A percentile compares a stretch with the other conserved stretches of the same genome.
phyloP scores from a whole-genome alignment of 2,888 invertebrate species.

The Labia minor region DNA sequence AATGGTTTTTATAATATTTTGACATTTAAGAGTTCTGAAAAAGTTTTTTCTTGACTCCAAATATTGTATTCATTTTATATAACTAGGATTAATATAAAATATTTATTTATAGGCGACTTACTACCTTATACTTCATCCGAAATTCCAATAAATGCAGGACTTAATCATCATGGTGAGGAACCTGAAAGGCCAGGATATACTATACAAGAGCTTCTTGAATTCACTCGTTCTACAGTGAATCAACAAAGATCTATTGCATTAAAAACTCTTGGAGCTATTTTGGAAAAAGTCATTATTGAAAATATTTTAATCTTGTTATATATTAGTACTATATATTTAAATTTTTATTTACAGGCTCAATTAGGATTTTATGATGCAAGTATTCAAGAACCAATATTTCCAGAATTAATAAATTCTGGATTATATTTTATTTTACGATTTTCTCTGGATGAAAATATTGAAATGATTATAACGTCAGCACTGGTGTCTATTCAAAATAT shows the following conservation, averaged over 20 bases:
- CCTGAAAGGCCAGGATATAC: slow-evolving; percentile 84
- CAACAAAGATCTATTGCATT: slow-evolving; percentile 78
- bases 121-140: slow-evolving; percentile 59
- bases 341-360: slow-evolving; percentile 31
- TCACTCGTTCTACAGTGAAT: slow-evolving; percentile 55
- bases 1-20: too few relatives aligned
- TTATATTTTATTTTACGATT: slow-evolving; percentile 68
- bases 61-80: too few relatives aligned
- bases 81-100: too few relatives aligned
- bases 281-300: slow-evolving; percentile 31
- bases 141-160: slow-evolving; percentile 47
- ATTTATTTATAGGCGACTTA: slow-evolving; percentile 48
- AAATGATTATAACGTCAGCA: slow-evolving; percentile 61
- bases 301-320: not conserved
- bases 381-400: slow-evolving; percentile 57
- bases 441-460: slow-evolving; percentile 73
- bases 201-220: slow-evolving; percentile 72
- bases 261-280: slow-evolving; percentile 65
- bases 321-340: not conserved
- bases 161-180: slow-evolving; percentile 91
- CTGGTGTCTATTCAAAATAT: slow-evolving; percentile 64
- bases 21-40: too few relatives aligned
- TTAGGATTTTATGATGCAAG: slow-evolving; percentile 63
- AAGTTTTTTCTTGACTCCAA: too few relatives aligned
- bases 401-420: slow-evolving; percentile 52